Percentiles rank a stretch among this genome's conserved stretches.
Conservation (phyloP, 2,888 invertebrate genomes). For the Clistopyga incitator region DNA sequence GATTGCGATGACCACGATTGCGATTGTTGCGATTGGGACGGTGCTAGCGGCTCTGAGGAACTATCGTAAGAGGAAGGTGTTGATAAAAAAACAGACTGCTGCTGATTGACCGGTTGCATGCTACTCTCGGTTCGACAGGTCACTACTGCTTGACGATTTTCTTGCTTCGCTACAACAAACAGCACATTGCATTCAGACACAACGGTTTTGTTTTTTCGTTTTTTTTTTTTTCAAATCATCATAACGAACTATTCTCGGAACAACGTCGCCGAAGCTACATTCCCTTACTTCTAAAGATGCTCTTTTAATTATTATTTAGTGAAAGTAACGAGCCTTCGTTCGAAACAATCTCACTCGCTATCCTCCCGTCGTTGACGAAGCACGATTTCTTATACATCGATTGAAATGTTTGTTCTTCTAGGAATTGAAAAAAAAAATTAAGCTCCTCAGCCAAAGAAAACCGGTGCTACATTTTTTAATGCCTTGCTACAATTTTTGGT, state of each 20-base stretch:
- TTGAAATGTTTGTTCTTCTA: not conserved
- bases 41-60: slow-evolving; percentile 77
- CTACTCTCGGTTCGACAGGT: slow-evolving; percentile 80
- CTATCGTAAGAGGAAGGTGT: slow-evolving; percentile 68
- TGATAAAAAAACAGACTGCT: slow-evolving; percentile 76
- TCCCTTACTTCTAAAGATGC: slow-evolving; percentile 35
- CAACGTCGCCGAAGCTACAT: slow-evolving; percentile 42
- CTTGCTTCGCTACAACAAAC: slow-evolving; percentile 83
- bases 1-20: slow-evolving; percentile 18
- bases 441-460: no score
- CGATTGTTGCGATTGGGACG: slow-evolving; percentile 66
- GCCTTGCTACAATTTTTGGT: no score
- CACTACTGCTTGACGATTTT: slow-evolving; percentile 81
- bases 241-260: slow-evolving; percentile 47
- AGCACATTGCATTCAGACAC: slow-evolving; percentile 82
- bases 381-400: not conserved
- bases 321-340: slow-evolving; percentile 29
- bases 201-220: slow-evolving; percentile 64
- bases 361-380: slow-evolving; percentile 15
- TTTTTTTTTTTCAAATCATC: slow-evolving; percentile 52
- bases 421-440: not conserved
- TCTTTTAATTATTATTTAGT: slow-evolving; percentile 18
- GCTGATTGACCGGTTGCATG: slow-evolving; percentile 80
- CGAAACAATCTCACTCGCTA: slow-evolving; percentile 47
- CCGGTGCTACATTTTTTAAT: no score